Conservation (phyloP, 2,797 vertebrate species). For the Sciurus carolinensis region DNA sequence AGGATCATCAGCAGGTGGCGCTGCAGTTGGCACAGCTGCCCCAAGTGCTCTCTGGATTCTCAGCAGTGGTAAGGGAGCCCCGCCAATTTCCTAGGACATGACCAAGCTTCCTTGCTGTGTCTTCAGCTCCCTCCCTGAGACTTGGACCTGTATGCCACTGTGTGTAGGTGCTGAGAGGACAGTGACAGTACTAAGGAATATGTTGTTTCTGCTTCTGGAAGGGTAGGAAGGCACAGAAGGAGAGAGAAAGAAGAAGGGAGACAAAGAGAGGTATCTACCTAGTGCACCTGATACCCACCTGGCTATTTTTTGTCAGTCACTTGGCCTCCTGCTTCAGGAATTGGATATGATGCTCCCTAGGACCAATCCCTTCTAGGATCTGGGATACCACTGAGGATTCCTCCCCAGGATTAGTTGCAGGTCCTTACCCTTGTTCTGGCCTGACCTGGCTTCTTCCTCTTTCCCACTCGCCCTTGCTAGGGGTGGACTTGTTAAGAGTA, state of each 20-base stretch:
- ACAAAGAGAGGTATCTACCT: not conserved
- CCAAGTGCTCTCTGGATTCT: not conserved
- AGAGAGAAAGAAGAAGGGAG: not conserved
- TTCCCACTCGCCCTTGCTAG: not conserved
- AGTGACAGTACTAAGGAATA: not conserved
- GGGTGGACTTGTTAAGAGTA: not conserved
- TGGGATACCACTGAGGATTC: too few species aligned
- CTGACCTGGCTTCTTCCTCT: not conserved
- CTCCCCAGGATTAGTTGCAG: not conserved
- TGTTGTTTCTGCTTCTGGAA: not conserved
- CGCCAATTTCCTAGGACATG: not conserved
- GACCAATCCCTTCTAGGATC: not conserved
- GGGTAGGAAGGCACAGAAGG: not conserved
- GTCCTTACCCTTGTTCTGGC: not conserved
- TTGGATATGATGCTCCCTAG: not conserved
- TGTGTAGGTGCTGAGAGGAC: not conserved
- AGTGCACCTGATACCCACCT: not conserved
- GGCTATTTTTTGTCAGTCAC: not conserved
- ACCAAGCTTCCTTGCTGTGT: not conserved
- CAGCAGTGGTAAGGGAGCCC: not conserved
- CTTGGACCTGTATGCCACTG: not conserved
- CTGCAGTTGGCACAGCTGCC: not conserved
- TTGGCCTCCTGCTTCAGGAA: not conserved
- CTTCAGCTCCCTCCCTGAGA: not conserved
- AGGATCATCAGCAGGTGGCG: conserved; percentile 66